Evolutionary conservation across 1,140 invertebrate genomes (phyloP).

Genomic region (Nebria ingens): DNA sequence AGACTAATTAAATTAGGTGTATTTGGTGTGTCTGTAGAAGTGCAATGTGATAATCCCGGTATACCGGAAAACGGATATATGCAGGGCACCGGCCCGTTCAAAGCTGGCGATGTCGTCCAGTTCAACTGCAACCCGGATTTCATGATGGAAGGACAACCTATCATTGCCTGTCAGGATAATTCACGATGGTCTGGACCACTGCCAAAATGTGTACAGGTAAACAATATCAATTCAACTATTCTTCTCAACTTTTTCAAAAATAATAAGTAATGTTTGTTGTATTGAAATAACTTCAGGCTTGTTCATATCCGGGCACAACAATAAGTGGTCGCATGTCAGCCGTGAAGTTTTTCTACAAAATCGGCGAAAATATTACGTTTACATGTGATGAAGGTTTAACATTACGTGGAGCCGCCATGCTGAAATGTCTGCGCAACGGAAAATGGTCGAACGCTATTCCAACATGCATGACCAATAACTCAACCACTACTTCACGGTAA

Average conservation of each 20-base stretch:
- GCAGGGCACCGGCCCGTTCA: slow-evolving; percentile 58
- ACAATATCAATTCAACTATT: background rate
- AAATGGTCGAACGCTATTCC: slow-evolving; percentile 80
- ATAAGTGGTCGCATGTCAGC: slow-evolving; percentile 74
- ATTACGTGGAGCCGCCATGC: slow-evolving; percentile 60
- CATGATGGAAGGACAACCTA: slow-evolving; percentile 76
- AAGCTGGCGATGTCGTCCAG: slow-evolving; percentile 72
- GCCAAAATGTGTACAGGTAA: slow-evolving; percentile 58
- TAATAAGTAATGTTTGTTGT: background rate
- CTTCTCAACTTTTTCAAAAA: background rate
- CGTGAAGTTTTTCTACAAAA: slow-evolving; percentile 78
- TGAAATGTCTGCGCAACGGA: slow-evolving; percentile 67
- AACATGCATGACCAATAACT: slow-evolving; percentile 39
- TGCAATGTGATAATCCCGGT: slow-evolving; percentile 58
- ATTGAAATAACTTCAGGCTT: slow-evolving; percentile 44
- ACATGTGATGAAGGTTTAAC: slow-evolving; percentile 67
- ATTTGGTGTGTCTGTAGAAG: slow-evolving; percentile 48
- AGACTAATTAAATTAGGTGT: too few relatives aligned
- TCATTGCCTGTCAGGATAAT: slow-evolving; percentile 78
- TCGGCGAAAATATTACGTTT: slow-evolving; percentile 75
- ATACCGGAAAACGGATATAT: slow-evolving; percentile 66
- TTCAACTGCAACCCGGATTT: slow-evolving; percentile 79
- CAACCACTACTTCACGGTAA: background rate
- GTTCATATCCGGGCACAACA: slow-evolving; percentile 73
- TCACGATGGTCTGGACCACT: slow-evolving; percentile 74